phyloP scores from a whole-genome alignment of 2,797 vertebrate genomes.

The Pseudochirops corinnae region DNA sequence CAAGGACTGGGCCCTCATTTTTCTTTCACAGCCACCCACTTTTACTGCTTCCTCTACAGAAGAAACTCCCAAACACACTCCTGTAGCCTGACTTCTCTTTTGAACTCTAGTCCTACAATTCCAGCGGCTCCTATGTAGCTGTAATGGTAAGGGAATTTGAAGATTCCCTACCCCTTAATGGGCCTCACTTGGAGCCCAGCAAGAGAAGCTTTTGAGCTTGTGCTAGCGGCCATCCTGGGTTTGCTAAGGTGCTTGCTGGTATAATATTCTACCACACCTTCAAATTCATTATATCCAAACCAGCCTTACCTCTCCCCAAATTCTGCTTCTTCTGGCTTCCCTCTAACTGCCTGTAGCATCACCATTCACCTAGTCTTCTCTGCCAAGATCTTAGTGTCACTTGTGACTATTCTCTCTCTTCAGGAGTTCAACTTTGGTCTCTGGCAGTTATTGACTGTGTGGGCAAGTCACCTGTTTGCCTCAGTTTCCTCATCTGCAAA shows the following conservation, averaged over 20 bases:
- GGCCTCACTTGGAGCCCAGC: too few species aligned
- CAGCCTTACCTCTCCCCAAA: neutral
- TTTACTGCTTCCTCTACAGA: neutral
- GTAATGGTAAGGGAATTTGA: too few species aligned
- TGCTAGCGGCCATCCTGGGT: too few species aligned
- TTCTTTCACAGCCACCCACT: neutral
- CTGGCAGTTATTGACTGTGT: neutral
- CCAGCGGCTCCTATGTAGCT: neutral
- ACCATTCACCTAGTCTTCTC: neutral
- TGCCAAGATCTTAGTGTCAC: neutral
- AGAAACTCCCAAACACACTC: neutral
- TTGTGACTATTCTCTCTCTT: neutral
- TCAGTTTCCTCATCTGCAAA: too few species aligned
- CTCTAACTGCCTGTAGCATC: neutral
- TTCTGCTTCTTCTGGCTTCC: neutral
- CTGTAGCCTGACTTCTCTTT: neutral
- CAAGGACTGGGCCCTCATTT: neutral
- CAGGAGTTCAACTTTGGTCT: neutral
- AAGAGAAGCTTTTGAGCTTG: too few species aligned
- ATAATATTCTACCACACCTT: neutral
- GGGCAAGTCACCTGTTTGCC: too few species aligned
- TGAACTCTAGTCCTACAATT: neutral
- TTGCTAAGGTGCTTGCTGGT: too few species aligned
- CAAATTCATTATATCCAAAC: neutral
- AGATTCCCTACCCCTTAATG: too few species aligned